Percentiles rank a stretch among this genome's conserved stretches.
These are phyloP conservation scores for Aurelia sp. DNA, from an alignment of 30 jellyfish, hydroid and myxozoan genomes.

Conservation along the genomic window DNA sequence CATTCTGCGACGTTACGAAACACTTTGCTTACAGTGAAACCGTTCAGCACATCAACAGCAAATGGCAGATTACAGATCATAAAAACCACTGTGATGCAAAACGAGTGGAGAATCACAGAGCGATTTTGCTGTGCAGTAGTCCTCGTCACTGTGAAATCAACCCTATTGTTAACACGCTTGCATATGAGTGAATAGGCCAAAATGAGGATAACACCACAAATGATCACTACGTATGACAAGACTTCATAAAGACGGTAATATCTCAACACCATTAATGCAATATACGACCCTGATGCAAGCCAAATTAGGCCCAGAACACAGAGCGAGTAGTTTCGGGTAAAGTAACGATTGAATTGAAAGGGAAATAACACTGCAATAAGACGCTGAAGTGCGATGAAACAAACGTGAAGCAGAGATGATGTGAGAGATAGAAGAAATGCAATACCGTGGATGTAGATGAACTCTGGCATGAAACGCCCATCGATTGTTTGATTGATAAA, in stretches of 20 bases:
- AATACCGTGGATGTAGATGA: not conserved
- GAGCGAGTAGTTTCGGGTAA: not conserved
- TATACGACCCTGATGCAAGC: not conserved
- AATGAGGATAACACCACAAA: not conserved
- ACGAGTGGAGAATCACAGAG: not conserved
- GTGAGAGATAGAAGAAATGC: not conserved
- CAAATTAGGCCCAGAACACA: not conserved
- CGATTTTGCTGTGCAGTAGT: conserved; percentile 2
- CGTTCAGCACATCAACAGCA: not conserved
- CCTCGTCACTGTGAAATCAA: not conserved
- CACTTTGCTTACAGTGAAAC: not conserved
- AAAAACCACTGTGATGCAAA: conserved; percentile 1
- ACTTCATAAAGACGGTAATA: not conserved
- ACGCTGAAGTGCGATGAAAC: not conserved
- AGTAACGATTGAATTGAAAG: not conserved
- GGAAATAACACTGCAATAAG: not conserved
- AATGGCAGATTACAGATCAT: not conserved
- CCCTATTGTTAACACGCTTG: not conserved
- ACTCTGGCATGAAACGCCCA: not conserved
- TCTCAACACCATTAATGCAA: not conserved
- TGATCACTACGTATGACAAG: not conserved
- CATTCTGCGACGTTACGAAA: not conserved
- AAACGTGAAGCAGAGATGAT: not conserved
- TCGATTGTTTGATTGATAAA: not conserved
- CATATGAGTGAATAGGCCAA: not conserved